Evolutionary conservation across 2,888 invertebrate species (phyloP).

Genomic region (Cephus pulcher): DNA sequence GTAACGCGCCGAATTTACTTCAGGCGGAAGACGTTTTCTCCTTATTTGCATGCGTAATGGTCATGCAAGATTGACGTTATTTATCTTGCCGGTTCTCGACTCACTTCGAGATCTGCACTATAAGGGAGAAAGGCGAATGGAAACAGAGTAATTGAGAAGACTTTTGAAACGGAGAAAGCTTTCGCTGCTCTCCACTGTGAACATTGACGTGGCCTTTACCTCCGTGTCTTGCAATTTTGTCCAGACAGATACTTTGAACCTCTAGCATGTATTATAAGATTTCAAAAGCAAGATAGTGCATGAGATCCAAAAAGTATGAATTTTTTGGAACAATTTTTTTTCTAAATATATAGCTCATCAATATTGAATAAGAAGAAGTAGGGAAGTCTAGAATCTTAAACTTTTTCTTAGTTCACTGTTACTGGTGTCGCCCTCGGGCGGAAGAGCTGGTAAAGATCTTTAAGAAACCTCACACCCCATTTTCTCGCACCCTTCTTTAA

Average conservation of each 20-base stretch:
- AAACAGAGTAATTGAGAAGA: slow-evolving; percentile 31
- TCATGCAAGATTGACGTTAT: slow-evolving; percentile 42
- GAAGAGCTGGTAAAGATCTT: slow-evolving; percentile 57
- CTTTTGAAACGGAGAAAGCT: background rate
- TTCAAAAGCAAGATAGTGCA: background rate
- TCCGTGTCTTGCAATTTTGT: background rate
- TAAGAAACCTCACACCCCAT: slow-evolving; percentile 58
- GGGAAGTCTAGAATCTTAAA: background rate
- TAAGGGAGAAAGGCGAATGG: slow-evolving; percentile 20
- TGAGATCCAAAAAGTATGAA: background rate
- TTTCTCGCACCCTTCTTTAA: slow-evolving; percentile 57
- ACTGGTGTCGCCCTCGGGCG: slow-evolving; percentile 64
- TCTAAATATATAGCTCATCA: background rate
- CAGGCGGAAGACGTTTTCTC: slow-evolving; percentile 22
- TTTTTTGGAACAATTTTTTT: background rate
- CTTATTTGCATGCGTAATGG: slow-evolving; percentile 42
- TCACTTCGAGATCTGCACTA: slow-evolving; percentile 14
- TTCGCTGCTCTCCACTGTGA: background rate
- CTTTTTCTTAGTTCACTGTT: background rate
- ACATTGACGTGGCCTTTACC: background rate
- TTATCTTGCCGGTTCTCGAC: slow-evolving; percentile 2
- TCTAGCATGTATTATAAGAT: background rate
- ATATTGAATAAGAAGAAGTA: background rate
- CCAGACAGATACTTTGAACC: background rate
- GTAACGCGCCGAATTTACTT: slow-evolving; percentile 1